Percentiles rank a stretch among this genome's conserved stretches.
phyloP scores from a whole-genome alignment of 1,140 invertebrate species.

The Drosophila murphyi region DNA sequence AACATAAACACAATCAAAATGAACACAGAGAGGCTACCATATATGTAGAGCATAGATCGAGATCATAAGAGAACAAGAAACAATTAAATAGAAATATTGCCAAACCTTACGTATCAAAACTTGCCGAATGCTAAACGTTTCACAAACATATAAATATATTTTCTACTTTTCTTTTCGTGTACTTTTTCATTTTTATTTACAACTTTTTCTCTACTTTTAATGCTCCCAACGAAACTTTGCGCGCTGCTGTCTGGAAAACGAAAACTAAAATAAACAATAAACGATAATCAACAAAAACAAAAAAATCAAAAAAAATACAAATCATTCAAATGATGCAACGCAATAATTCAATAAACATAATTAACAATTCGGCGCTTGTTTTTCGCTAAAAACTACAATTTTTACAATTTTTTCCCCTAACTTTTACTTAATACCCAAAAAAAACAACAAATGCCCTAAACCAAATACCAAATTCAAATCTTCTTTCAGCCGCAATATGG shows the following conservation, averaged over 20 bases:
- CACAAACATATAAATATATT: slow-evolving; percentile 62
- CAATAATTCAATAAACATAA: slow-evolving; percentile 28
- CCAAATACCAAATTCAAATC: slow-evolving; percentile 78
- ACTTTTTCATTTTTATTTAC: slow-evolving; percentile 77
- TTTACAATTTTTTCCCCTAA: slow-evolving; percentile 21
- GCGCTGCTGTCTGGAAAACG: slow-evolving; percentile 72
- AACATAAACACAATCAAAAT: background rate
- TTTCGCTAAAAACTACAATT: slow-evolving; percentile 27
- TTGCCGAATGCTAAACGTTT: slow-evolving; percentile 53
- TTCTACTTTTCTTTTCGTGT: slow-evolving; percentile 64
- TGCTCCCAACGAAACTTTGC: slow-evolving; percentile 72
- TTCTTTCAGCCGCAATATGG: slow-evolving; percentile 88
- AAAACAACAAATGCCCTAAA: slow-evolving; percentile 54
- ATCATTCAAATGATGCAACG: slow-evolving; percentile 35
- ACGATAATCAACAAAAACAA: slow-evolving; percentile 18
- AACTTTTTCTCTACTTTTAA: slow-evolving; percentile 80
- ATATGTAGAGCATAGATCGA: slow-evolving; percentile 9
- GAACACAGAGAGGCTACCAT: slow-evolving; percentile 7
- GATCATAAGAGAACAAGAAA: background rate
- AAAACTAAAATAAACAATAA: slow-evolving; percentile 27
- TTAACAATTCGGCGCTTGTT: slow-evolving; percentile 66
- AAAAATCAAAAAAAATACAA: slow-evolving; percentile 18
- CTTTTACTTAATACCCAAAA: slow-evolving; percentile 26
- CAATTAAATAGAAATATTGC: slow-evolving; percentile 20
- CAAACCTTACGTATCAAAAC: slow-evolving; percentile 38